A percentile compares a stretch with the other conserved stretches of the same genome.
These are phyloP conservation scores for Euura saliciscinereae DNA, from an alignment of 1,140 invertebrate genomes.

Conservation along the genomic window DNA sequence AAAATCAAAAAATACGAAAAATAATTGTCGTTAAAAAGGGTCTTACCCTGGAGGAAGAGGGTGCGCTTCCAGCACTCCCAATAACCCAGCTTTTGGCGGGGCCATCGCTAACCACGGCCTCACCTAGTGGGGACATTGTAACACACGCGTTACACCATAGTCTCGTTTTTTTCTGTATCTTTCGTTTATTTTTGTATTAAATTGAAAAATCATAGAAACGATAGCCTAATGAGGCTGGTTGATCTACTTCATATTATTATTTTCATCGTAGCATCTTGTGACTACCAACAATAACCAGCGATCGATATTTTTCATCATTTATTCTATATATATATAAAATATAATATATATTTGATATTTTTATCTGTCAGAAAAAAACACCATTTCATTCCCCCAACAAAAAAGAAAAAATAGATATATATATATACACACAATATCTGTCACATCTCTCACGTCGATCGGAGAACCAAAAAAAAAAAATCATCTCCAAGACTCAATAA, in stretches of 20 bases:
- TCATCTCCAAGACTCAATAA: too few relatives aligned
- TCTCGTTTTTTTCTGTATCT: constrained; percentile 32
- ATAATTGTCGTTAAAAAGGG: constrained; percentile 58
- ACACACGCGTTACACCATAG: constrained; percentile 43
- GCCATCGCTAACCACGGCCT: constrained; percentile 62
- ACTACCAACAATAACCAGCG: too few relatives aligned
- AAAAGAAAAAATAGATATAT: too few relatives aligned
- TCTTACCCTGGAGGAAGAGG: constrained; percentile 69
- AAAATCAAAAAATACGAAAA: constrained; percentile 53
- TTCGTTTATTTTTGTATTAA: constrained; percentile 8
- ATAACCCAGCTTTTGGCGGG: constrained; percentile 61
- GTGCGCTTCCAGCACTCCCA: constrained; percentile 60
- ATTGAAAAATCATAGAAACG: not conserved
- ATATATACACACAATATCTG: too few relatives aligned
- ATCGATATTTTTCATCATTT: too few relatives aligned
- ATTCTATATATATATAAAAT: too few relatives aligned
- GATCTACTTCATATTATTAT: not conserved
- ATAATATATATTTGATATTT: too few relatives aligned
- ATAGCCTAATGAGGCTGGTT: not conserved
- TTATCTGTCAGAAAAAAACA: too few relatives aligned
- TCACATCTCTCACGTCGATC: too few relatives aligned
- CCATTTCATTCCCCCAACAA: too few relatives aligned
- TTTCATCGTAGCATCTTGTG: not conserved
- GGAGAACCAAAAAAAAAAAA: too few relatives aligned
- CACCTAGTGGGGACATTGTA: constrained; percentile 60